Evolutionary conservation across 1,140 invertebrate genomes (phyloP), one percentile per base, ranked within the genome.

Genomic region (Lethrus apterus): DNA sequence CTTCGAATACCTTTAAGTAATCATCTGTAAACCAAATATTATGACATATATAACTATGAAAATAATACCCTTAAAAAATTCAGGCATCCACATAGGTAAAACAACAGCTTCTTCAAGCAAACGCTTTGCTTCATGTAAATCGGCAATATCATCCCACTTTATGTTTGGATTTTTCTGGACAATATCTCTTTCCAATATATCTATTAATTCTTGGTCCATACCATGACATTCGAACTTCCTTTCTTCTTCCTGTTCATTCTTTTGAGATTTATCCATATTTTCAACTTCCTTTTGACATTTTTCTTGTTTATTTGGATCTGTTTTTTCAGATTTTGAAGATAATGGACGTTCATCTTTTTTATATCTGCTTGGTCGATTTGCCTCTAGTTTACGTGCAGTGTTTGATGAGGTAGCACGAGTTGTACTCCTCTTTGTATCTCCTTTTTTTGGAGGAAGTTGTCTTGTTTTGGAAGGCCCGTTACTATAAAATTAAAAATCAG

Each of bases 151-250:
- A 63, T 89, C 88, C 94, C 95, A 98, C 60, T 82, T 78, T 50
- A 98, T 92, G 70, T 94, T 95, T 11, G 93, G 92, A 75, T 98
- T 93, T 70, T 93, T 94, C 70, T 97, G 93, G 47, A 99, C 81
- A 69, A 99, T 98, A 72, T 98, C 94, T 64, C 94, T 73, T 70
- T 98, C 95, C 81, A 78, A 73, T 73, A 93, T 86, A 60, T 98
- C 94, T 2, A 97, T 93, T 24, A 99, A 75, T 65, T 97, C 94
- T 34, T 84, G 79, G 68, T 99, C 94, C 60, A 85, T 84, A 26
- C 89, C 83, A 49, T 81, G 78, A 30, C 88, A 80, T 65, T 98
- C 93, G 76, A 98, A 99, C 65, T 88, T 86, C 55, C 82, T 83
- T 52, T 93, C 89, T 51, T 87, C 83, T 46, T 83, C 78, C 61